Evolutionary conservation across 2,888 invertebrate species (phyloP).

Genomic region (Pardosa pseudoannulata): DNA sequence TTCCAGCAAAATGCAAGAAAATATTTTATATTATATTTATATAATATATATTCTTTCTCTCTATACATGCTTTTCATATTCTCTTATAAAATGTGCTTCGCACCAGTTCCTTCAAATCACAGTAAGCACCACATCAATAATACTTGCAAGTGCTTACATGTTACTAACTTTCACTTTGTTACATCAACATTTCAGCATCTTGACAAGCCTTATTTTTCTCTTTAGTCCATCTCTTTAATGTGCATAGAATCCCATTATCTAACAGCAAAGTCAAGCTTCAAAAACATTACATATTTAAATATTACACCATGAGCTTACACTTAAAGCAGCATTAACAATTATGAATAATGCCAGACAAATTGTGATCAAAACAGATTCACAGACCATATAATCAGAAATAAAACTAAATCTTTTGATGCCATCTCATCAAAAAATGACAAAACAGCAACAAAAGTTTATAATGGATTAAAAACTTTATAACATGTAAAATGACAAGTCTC

Average conservation of each 20-base stretch:
- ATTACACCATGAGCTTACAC: not conserved
- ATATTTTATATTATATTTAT: constrained; percentile 54
- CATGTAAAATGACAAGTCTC: not conserved
- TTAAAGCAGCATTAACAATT: constrained; percentile 14
- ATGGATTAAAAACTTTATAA: not conserved
- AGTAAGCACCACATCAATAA: constrained; percentile 31
- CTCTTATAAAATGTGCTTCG: constrained; percentile 39
- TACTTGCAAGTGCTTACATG: constrained; percentile 8
- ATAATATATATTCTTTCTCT: constrained; percentile 38
- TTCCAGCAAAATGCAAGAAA: constrained; percentile 45
- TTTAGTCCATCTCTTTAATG: not conserved
- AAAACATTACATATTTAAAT: constrained; percentile 13
- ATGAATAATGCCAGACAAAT: constrained; percentile 12
- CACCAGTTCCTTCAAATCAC: constrained; percentile 38
- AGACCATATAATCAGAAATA: not conserved
- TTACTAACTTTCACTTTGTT: constrained; percentile 1
- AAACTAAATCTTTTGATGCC: not conserved
- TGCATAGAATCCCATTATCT: constrained; percentile 4
- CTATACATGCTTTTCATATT: constrained; percentile 38
- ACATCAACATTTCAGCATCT: constrained; percentile 15
- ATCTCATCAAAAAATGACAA: not conserved
- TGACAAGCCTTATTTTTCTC: not conserved
- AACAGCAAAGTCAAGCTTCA: constrained; percentile 17
- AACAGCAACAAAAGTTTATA: not conserved
- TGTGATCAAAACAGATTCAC: constrained; percentile 3